A percentile compares a stretch with the other conserved stretches of the same genome.
phyloP scores from a whole-genome alignment of 2,888 invertebrate genomes.

The Hymenopus coronatus region DNA sequence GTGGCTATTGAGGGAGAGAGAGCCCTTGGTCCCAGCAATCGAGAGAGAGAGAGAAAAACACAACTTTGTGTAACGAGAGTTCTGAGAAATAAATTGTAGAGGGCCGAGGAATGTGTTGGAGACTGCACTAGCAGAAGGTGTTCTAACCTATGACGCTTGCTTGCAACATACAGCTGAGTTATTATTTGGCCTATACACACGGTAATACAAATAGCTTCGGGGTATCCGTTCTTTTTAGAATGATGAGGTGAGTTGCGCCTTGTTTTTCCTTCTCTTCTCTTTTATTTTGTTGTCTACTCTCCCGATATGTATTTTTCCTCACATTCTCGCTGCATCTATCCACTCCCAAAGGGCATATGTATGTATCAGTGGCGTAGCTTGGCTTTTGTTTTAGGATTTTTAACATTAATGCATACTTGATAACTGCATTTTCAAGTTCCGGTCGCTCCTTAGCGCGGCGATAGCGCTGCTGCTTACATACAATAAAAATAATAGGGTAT shows the following conservation, averaged over 20 bases:
- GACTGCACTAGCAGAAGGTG: neutral
- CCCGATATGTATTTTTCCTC: too few species aligned
- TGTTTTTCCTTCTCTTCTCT: neutral
- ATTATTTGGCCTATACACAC: neutral
- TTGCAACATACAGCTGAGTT: neutral
- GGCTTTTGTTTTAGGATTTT: too few species aligned
- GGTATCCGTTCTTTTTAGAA: neutral
- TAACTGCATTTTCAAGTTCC: too few species aligned
- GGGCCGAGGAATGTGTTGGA: neutral
- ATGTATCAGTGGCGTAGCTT: too few species aligned
- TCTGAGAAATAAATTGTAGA: neutral
- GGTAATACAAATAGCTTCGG: neutral
- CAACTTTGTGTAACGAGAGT: neutral
- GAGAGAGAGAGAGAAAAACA: neutral
- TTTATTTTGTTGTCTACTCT: neutral
- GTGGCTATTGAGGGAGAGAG: neutral
- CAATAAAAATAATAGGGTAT: too few species aligned
- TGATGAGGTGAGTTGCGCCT: neutral
- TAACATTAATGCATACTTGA: too few species aligned
- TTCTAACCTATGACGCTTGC: neutral
- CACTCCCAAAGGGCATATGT: neutral
- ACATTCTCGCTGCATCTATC: too few species aligned
- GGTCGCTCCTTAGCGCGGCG: too few species aligned
- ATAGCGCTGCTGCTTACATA: too few species aligned
- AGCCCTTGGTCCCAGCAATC: neutral